Evolutionary conservation across 2,113 vertebrate genomes (phyloP).

Genomic region (Leucopternis melanops): DNA sequence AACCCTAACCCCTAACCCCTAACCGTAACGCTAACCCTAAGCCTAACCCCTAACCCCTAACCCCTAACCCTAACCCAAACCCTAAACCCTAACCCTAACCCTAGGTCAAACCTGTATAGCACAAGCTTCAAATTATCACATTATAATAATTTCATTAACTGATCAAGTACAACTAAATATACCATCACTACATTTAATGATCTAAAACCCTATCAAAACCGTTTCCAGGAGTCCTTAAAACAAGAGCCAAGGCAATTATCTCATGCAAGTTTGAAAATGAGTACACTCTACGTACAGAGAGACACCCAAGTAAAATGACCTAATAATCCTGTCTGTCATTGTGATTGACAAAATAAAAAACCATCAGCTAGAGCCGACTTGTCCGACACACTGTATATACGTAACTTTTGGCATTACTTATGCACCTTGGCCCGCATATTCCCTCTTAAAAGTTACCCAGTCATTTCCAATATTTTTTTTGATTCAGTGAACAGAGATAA

Average conservation of each 20-base stretch:
- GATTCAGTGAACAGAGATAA: not conserved
- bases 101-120: no score
- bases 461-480: not conserved
- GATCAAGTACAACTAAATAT: no score
- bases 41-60: no score
- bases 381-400: accelerated
- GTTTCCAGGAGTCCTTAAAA: not conserved
- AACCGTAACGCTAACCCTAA: no score
- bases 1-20: no score
- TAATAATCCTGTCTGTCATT: not conserved
- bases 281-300: not conserved
- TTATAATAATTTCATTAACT: no score
- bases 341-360: not conserved
- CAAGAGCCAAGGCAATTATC: not conserved
- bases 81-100: no score
- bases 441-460: not conserved
- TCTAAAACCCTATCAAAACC: not conserved
- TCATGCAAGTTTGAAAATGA: not conserved
- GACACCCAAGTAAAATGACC: not conserved
- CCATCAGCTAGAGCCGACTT: not conserved
- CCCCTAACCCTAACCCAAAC: no score
- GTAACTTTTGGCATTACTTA: not conserved
- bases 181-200: not conserved
- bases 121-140: no score
- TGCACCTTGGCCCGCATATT: accelerated